Evolutionary conservation across 2,113 vertebrate species (phyloP), one percentile per base, ranked within the genome.

Genomic region (Bostrychus sinensis): DNA sequence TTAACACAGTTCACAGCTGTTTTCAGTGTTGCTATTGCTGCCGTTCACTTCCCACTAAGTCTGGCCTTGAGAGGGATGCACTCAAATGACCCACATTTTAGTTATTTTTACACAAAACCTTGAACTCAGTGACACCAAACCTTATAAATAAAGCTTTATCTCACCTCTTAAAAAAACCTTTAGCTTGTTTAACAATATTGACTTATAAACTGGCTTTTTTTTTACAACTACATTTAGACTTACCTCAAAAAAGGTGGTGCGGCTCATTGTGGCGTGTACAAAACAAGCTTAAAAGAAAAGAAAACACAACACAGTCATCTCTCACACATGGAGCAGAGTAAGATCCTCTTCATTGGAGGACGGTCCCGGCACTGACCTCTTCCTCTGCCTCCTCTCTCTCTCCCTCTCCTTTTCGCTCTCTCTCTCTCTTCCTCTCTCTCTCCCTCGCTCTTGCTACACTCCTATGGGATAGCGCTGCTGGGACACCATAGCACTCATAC

Each of bases 171-270:
- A 25, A 48, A 13, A 48, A 5, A 48, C 2, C 11, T 43, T n/a
- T n/a, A n/a, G n/a, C n/a, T 45, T 22, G 43, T 11, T 46, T 12
- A 23, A 20, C 20, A 12, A 10, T 48, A 5, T 12, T 5, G 7
- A 13, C 43, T 6, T n/a, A n/a, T n/a, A n/a, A n/a, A n/a, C n/a
- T n/a, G n/a, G 23, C 42, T 11, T 3, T 45, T 22, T 20, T 45
- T 10, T 3, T 22, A 43, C 45, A 2, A 22, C 25, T 3, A 25
- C 4, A 14, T 42, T 58, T 7, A 42, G 38, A n/a, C 65, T 88
- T 88, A 91, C 90, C 90, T 91, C 89, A 75, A 91, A 90, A 77
- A 88, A 91, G 53, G 80, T 89, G 64, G 84, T 80, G 74, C 90
- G 82, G 73, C 86, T 91, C 88, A 90, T 91, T 36, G 61, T 28